phyloP scores from a whole-genome alignment of 23 tunicate species.

The Oikopleura vanhoeffeni region DNA sequence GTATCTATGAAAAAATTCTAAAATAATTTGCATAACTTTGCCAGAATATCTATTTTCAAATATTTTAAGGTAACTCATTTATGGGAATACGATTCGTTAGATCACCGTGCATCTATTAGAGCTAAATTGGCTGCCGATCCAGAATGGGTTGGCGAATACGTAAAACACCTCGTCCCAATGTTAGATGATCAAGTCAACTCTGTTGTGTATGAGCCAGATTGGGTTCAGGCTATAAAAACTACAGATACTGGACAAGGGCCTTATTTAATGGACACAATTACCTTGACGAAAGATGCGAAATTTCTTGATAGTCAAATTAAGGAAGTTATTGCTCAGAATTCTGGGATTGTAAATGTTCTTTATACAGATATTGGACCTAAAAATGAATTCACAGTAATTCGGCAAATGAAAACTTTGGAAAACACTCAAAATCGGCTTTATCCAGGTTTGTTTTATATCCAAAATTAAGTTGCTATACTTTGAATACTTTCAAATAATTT shows the following conservation, averaged over 20 bases:
- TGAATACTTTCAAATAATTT: too few relatives aligned
- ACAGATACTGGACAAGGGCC: background rate
- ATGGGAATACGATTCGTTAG: slow-evolving; percentile 5
- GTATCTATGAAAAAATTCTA: too few relatives aligned
- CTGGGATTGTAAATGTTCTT: background rate
- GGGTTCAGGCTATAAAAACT: background rate
- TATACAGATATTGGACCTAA: slow-evolving; percentile 3
- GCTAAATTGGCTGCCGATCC: background rate
- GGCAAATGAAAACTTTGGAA: background rate
- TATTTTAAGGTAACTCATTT: background rate
- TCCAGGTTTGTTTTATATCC: too few relatives aligned
- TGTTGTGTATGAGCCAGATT: slow-evolving; percentile 8
- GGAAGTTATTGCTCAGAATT: background rate
- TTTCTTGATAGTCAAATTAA: background rate
- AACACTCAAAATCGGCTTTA: background rate
- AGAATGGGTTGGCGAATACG: background rate
- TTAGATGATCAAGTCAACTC: slow-evolving; percentile 9
- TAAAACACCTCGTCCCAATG: background rate
- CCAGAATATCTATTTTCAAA: too few relatives aligned
- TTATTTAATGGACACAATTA: background rate
- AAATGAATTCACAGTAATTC: background rate
- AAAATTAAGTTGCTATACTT: too few relatives aligned
- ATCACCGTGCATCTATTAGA: background rate
- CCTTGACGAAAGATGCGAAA: background rate
- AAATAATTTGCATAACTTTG: too few relatives aligned